phyloP scores from a whole-genome alignment of 2,888 invertebrate genomes.

The Drosophila monieri region DNA sequence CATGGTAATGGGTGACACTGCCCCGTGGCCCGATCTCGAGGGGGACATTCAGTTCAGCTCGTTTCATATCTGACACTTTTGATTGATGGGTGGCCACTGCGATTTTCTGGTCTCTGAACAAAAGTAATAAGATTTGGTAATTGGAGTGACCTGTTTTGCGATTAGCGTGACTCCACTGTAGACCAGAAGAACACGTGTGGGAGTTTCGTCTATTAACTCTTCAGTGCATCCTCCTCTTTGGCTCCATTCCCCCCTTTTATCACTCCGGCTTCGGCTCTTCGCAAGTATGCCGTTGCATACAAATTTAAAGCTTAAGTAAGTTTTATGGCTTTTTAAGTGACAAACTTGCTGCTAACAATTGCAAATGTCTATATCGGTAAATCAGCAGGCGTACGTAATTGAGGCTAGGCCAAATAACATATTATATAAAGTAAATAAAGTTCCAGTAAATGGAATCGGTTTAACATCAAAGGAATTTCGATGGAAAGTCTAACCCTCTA shows the following conservation, averaged over 20 bases:
- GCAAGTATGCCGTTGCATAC: constrained; percentile 50
- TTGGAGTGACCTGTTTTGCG: constrained; percentile 2
- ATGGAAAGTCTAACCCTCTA: background rate
- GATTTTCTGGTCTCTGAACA: constrained; percentile 23
- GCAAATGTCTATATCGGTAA: constrained; percentile 46
- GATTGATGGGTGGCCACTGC: constrained; percentile 31
- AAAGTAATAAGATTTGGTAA: constrained; percentile 21
- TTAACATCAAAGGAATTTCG: background rate
- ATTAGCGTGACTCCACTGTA: constrained; percentile 12
- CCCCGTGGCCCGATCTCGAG: background rate
- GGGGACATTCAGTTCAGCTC: constrained; percentile 18
- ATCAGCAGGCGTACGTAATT: constrained; percentile 37
- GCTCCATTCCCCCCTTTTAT: constrained; percentile 12
- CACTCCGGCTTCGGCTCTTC: background rate
- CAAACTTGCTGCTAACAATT: constrained; percentile 41
- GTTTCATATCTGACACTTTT: constrained; percentile 30
- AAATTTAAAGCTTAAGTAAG: constrained; percentile 57
- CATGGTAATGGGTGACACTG: constrained; percentile 30
- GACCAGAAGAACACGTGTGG: constrained; percentile 26
- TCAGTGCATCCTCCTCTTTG: background rate
- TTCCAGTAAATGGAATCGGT: background rate
- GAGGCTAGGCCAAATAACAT: constrained; percentile 17
- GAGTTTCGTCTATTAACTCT: constrained; percentile 33
- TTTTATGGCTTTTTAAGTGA: constrained; percentile 70
- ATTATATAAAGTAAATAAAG: constrained; percentile 4